Evolutionary conservation across 2,113 vertebrate genomes (phyloP).

Genomic region (Passer montanus): DNA sequence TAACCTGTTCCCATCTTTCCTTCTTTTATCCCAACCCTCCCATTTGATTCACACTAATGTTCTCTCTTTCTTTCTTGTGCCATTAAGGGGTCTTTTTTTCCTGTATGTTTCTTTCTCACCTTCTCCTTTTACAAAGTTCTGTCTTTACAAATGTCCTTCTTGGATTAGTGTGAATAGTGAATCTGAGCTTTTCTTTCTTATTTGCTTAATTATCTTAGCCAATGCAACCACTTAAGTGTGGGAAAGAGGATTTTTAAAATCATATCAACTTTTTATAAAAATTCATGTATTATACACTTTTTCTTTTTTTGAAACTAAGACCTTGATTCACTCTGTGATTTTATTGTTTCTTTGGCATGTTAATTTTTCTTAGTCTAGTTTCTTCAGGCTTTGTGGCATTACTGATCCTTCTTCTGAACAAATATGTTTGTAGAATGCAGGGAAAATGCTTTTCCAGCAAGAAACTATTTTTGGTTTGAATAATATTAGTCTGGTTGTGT

Average conservation of each 20-base stretch:
- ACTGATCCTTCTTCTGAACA: not conserved
- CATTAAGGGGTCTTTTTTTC: not conserved
- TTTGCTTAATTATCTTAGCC: not conserved
- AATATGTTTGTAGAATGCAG: not conserved
- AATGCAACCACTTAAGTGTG: not conserved
- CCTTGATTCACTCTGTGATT: not conserved
- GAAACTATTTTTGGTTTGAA: not conserved
- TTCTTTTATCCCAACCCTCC: not conserved
- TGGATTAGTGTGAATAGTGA: not conserved
- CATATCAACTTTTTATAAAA: not conserved
- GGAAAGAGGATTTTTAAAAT: not conserved
- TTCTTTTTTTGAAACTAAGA: not conserved
- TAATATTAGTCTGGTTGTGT: not conserved
- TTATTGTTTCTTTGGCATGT: not conserved
- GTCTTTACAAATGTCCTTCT: not conserved
- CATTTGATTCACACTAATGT: not conserved
- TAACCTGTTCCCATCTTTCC: not conserved
- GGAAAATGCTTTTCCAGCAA: not conserved
- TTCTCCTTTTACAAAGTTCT: not conserved
- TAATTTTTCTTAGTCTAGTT: not conserved
- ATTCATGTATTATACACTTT: not conserved
- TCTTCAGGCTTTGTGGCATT: not conserved
- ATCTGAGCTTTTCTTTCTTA: not conserved
- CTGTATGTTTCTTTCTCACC: not conserved
- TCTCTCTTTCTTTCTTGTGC: not conserved